These are phyloP conservation scores for Diadegma fenestrale DNA, from an alignment of 2,888 invertebrate species.

Conservation along the genomic window DNA sequence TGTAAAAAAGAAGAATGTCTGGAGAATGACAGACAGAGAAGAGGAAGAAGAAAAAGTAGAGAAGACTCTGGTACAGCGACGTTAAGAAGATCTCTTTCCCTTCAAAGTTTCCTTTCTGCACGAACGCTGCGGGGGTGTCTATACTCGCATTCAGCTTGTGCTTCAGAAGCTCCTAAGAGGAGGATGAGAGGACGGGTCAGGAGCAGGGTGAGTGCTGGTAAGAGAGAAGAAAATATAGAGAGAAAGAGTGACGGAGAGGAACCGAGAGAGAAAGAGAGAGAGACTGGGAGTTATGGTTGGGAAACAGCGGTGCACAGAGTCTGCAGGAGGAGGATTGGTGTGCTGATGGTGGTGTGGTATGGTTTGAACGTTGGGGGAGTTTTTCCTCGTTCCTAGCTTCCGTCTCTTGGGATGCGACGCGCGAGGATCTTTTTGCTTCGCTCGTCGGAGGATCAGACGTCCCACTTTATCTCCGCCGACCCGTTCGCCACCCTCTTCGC, in stretches of 20 bases:
- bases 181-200: slow-evolving; percentile 70
- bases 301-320: slow-evolving; percentile 73
- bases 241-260: slow-evolving; percentile 4
- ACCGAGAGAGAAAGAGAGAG: not conserved
- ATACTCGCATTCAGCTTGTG: slow-evolving; percentile 48
- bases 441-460: slow-evolving; percentile 85
- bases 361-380: slow-evolving; percentile 72
- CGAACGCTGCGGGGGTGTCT: slow-evolving; percentile 68
- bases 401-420: slow-evolving; percentile 76
- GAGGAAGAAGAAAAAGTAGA: slow-evolving; percentile 30
- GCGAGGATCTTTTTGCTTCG: slow-evolving; percentile 83
- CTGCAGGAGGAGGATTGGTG: slow-evolving; percentile 69
- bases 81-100: slow-evolving; percentile 78
- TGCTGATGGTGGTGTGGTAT: slow-evolving; percentile 67
- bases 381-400: slow-evolving; percentile 78
- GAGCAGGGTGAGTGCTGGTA: slow-evolving; percentile 61
- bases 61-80: slow-evolving; percentile 43
- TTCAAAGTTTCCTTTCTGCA: slow-evolving; percentile 81
- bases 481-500: slow-evolving; percentile 86
- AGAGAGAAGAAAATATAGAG: slow-evolving; percentile 20
- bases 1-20: slow-evolving; percentile 56
- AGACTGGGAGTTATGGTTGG: slow-evolving; percentile 24
- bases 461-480: slow-evolving; percentile 86
- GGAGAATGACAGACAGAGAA: slow-evolving; percentile 22
- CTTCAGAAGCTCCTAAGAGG: slow-evolving; percentile 60